Evolutionary conservation across 2,113 vertebrate genomes (phyloP).

Genomic region (Ceyx melanurus): DNA sequence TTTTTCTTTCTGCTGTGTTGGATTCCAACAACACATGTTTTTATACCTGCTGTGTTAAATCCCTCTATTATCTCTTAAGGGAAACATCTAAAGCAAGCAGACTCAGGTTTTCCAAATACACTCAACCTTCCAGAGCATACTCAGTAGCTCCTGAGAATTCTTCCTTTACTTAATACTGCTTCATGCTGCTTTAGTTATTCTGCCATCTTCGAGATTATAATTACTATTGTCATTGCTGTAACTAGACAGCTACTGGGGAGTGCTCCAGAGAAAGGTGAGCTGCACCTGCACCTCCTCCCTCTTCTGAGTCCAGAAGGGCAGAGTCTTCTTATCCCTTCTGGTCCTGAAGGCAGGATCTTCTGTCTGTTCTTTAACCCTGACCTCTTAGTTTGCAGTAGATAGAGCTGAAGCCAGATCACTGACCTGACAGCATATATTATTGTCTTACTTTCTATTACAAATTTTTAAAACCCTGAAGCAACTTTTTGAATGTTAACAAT

Average conservation of each 20-base stretch:
- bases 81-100: slow-evolving; percentile 6
- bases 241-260: neutral
- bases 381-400: neutral
- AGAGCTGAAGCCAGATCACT: neutral
- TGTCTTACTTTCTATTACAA: neutral
- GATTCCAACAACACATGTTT: neutral
- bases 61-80: neutral
- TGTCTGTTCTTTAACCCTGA: slow-evolving; percentile 24
- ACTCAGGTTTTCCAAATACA: neutral
- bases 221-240: slow-evolving; percentile 13
- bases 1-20: neutral
- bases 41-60: slow-evolving; percentile 13
- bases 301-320: neutral
- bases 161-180: neutral
- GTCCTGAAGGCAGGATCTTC: slow-evolving; percentile 9
- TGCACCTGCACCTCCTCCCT: neutral
- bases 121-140: neutral
- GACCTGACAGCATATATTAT: neutral
- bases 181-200: neutral
- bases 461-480: neutral
- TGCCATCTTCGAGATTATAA: neutral
- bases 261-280: neutral
- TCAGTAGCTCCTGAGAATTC: neutral
- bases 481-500: slow-evolving; percentile 18
- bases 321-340: neutral